Base-by-base conservation (phyloP, 2,113 vertebrate species). In the Pelobates fuscus region DNA sequence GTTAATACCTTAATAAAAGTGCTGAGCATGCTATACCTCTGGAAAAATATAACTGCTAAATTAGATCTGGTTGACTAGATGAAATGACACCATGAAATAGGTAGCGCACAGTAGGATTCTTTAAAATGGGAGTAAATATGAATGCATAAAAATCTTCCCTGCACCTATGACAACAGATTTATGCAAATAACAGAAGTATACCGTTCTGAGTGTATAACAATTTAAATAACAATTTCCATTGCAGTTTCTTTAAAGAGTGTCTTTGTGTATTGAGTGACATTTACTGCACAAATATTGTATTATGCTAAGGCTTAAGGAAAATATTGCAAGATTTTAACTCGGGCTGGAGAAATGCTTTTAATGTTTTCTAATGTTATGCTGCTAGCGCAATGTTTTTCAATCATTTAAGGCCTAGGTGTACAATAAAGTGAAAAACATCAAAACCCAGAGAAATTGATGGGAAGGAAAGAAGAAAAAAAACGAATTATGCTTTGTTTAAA, bases 1-100 rank as follows among this genome's bases (percentile, higher is more conserved):
- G 57, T 60, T 60, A 74, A 74, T 74, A 65, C 63, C 61, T 64
- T 60, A 74, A 65, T 74, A 74, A 74, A 74, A 74, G 60, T 74
- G 71, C 71, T 74, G 71, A 74, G 71, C 49, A 57, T 65, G 30
- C 49, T 25, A 63, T 61, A 65, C 8, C 21, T 21, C 27, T 44
- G 11, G 30, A 57, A 46, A 65, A 74, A 74, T 74, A 65, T 27
- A 65, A 57, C 46, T 74, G 41, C 30, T 41, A 63, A 74, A 74
- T 74, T 74, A 65, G 71, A 74, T 65, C 44, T 65, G 61, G 71
- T 57, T 57, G 71, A 46, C 49, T 74, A 65, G 49, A 74, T 74
- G 71, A 74, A 57, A 65, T 63, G 26, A 27, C 61, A 27, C 61
- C 29, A 21, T 43, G 71, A 52, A 74, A 74, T 74, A 72, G 61